Percentiles rank a stretch among this genome's conserved stretches.
Conservation (phyloP, 2,888 invertebrate genomes). For the Mythimna impura region DNA sequence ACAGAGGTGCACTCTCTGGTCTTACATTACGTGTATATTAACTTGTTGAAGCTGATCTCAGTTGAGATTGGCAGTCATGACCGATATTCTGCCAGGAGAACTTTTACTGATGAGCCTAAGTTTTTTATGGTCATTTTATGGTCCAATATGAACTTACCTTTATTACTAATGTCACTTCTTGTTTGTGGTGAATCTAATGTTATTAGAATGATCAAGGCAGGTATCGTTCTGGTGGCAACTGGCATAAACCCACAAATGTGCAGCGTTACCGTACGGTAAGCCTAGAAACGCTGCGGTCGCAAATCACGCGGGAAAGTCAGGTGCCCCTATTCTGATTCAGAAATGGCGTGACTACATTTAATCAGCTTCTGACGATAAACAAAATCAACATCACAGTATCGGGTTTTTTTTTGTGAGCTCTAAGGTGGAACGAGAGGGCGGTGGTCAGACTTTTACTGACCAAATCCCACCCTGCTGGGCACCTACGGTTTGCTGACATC, state of each 20-base stretch:
- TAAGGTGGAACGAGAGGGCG: too few species aligned
- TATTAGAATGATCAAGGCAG: slow-evolving; percentile 19
- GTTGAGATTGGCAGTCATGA: background rate
- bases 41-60: too few species aligned
- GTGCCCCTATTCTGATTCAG: slow-evolving; percentile 41
- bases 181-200: slow-evolving; percentile 31
- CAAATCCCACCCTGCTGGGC: too few species aligned
- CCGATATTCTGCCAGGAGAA: background rate
- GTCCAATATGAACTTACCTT: too few species aligned
- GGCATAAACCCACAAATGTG: slow-evolving; percentile 63
- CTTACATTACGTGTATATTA: too few species aligned
- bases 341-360: background rate
- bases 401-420: too few species aligned
- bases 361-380: too few species aligned
- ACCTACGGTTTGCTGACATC: too few species aligned
- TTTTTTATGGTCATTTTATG: background rate
- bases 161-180: slow-evolving; percentile 5
- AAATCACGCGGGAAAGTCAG: slow-evolving; percentile 64
- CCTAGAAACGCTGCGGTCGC: slow-evolving; percentile 66
- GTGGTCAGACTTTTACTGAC: too few species aligned
- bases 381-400: too few species aligned
- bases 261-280: slow-evolving; percentile 56
- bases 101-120: background rate
- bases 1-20: too few species aligned
- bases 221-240: slow-evolving; percentile 35